phyloP scores from a whole-genome alignment of 2,888 invertebrate species.

The Cephus spinipes region DNA sequence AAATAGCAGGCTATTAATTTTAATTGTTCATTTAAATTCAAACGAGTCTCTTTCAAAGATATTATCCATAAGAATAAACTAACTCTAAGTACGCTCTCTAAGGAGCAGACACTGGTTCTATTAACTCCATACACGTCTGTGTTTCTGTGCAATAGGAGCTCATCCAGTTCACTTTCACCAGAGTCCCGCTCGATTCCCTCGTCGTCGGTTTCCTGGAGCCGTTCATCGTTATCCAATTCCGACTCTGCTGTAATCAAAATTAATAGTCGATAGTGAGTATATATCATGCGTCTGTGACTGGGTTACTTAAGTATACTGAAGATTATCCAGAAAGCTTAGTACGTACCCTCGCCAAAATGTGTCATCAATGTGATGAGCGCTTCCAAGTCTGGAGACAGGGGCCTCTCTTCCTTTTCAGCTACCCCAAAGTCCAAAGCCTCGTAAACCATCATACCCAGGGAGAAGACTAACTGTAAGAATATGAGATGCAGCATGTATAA shows the following conservation, averaged over 20 bases:
- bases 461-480: conserved; percentile 79
- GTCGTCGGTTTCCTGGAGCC: conserved; percentile 78
- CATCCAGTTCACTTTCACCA: conserved; percentile 72
- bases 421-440: conserved; percentile 91
- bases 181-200: conserved; percentile 93
- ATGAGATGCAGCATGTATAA: conserved; percentile 14
- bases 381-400: conserved; percentile 87
- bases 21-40: background rate
- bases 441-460: conserved; percentile 87
- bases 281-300: background rate
- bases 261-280: background rate
- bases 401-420: conserved; percentile 86
- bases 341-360: conserved; percentile 72
- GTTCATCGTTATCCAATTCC: conserved; percentile 68
- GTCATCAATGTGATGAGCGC: conserved; percentile 89
- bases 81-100: conserved; percentile 74
- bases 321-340: conserved; percentile 9
- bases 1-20: conserved; percentile 17
- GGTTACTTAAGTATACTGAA: background rate
- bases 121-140: conserved; percentile 37
- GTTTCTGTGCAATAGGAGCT: conserved; percentile 38
- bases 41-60: background rate
- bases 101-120: conserved; percentile 62
- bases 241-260: conserved; percentile 35
- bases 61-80: conserved; percentile 25